A percentile compares a stretch with the other conserved stretches of the same genome.
Conservation (phyloP, 2,797 vertebrate genomes). For the Ciconia nigra region DNA sequence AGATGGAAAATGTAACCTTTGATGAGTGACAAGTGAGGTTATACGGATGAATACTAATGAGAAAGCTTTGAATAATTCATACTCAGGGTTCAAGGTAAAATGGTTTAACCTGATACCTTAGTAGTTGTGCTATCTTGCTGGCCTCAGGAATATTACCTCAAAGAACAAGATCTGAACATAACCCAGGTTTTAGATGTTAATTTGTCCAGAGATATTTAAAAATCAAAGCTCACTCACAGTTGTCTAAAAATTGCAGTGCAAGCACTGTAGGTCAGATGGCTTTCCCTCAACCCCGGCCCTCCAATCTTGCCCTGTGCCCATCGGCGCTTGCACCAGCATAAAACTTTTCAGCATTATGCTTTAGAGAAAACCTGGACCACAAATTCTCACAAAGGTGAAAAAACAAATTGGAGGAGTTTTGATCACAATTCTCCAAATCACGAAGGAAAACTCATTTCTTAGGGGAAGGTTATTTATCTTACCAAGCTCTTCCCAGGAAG, state of each 20-base stretch:
- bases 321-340: not conserved
- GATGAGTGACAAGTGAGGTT: slow-evolving; percentile 41
- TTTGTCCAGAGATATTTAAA: not conserved
- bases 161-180: not conserved
- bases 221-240: not conserved
- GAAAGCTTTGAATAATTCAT: slow-evolving; percentile 52
- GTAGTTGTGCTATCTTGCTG: not conserved
- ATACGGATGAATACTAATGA: not conserved
- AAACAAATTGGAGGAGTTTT: not conserved
- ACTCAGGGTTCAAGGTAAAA: slow-evolving; percentile 32
- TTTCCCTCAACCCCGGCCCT: not conserved
- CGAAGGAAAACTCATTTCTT: not conserved
- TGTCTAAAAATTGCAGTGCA: not conserved
- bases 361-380: not conserved
- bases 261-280: not conserved
- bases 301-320: not conserved
- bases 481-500: not conserved
- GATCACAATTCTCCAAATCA: not conserved
- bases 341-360: rapidly evolving
- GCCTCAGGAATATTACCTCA: slow-evolving; percentile 12
- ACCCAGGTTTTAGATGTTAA: not conserved
- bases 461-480: not conserved
- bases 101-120: not conserved
- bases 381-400: not conserved
- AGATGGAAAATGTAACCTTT: slow-evolving; percentile 17